Percentiles rank a stretch among this genome's conserved stretches.
Evolutionary conservation across 2,888 invertebrate genomes (phyloP).

Genomic region (Stenodera caucasica): DNA sequence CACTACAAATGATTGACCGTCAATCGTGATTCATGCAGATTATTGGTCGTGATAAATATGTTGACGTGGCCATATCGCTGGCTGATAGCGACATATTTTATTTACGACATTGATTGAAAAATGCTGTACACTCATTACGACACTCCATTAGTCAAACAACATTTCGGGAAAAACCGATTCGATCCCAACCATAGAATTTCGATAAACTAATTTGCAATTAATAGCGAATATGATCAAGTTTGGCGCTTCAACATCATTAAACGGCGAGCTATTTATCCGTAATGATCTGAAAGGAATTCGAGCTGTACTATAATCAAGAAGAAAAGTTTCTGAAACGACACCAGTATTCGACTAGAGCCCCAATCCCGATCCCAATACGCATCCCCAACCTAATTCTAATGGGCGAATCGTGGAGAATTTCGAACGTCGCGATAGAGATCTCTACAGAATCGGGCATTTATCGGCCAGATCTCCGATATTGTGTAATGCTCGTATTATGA

Average conservation of each 20-base stretch:
- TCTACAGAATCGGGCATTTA: too few species aligned
- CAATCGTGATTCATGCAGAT: slow-evolving; percentile 39
- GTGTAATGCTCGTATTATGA: slow-evolving; percentile 41
- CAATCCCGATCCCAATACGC: too few species aligned
- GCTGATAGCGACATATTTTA: slow-evolving; percentile 31
- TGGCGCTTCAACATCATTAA: too few species aligned
- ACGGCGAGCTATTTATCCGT: too few species aligned
- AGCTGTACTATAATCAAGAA: too few species aligned
- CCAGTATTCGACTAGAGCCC: too few species aligned
- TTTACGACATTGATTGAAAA: slow-evolving; percentile 34
- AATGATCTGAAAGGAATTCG: not conserved
- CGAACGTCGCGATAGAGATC: too few species aligned
- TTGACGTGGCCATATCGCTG: slow-evolving; percentile 36
- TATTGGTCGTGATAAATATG: slow-evolving; percentile 41
- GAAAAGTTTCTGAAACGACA: too few species aligned
- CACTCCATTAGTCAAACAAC: slow-evolving; percentile 27
- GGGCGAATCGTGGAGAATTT: too few species aligned
- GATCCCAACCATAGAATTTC: too few species aligned
- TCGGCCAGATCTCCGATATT: slow-evolving; percentile 32
- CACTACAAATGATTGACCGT: slow-evolving; percentile 35
- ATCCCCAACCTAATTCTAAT: too few species aligned
- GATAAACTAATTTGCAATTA: too few species aligned
- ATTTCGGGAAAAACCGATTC: not conserved
- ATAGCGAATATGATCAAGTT: not conserved
- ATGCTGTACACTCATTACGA: slow-evolving; percentile 29